A percentile compares a stretch with the other conserved stretches of the same genome.
Evolutionary conservation across 2,113 vertebrate genomes (phyloP).

Genomic region (Pseudonaja textilis): DNA sequence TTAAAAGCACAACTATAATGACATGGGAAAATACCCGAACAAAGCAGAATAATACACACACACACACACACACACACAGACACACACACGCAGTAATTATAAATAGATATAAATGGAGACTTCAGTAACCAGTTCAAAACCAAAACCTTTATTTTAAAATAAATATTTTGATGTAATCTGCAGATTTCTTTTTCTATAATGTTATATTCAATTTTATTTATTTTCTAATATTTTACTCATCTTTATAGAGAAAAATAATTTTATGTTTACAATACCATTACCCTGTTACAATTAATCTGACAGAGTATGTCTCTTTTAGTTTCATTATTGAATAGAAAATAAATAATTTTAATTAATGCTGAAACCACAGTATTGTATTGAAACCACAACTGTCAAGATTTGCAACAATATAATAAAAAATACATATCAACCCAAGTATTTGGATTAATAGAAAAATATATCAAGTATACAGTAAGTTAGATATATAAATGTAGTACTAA

Average conservation of each 20-base stretch:
- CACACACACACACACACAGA: background rate
- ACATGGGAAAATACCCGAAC: too few relatives aligned
- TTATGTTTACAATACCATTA: background rate
- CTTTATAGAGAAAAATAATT: background rate
- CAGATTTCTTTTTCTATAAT: background rate
- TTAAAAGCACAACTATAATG: too few relatives aligned
- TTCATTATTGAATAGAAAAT: background rate
- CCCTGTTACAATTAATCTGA: background rate
- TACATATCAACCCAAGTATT: background rate
- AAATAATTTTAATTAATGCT: background rate
- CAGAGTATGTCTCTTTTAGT: background rate
- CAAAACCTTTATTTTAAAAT: background rate
- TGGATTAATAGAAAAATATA: conserved; percentile 22
- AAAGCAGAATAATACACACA: background rate
- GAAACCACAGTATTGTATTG: background rate
- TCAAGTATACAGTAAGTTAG: conserved; percentile 23
- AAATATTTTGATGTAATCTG: too few relatives aligned
- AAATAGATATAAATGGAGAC: background rate
- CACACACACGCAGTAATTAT: too few relatives aligned
- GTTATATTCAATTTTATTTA: background rate
- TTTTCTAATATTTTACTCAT: too few relatives aligned
- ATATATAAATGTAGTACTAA: conserved; percentile 56
- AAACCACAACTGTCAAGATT: background rate
- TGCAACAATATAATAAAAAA: background rate
- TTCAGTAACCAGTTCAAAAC: background rate